Evolutionary conservation across 1,140 invertebrate genomes (phyloP), one percentile per base, ranked within the genome.

Genomic region (Battus philenor): DNA sequence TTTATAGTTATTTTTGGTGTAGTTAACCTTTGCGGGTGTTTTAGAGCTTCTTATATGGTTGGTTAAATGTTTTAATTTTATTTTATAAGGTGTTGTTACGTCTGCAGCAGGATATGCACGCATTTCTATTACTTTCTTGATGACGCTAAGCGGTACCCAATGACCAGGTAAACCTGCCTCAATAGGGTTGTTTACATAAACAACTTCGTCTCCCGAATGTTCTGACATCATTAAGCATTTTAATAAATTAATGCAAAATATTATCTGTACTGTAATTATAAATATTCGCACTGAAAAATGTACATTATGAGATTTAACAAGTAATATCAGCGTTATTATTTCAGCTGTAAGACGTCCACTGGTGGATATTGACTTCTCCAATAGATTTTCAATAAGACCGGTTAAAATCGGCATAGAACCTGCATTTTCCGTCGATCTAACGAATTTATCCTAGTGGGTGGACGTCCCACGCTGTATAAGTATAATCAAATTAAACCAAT

Each of bases 121-220:
- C 49, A 59, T 61, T 52, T 68, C 62, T 33, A 72, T 63, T 18
- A 67, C 59, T 16, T 47, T 44, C 41, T 71, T 73, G 13, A 76
- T 27, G 24, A 71, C 50, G 24, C 54, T 67, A n/a, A 71, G 7
- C 13, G 72, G 72, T 13, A 76, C 20, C 67, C 67, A 76, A 30
- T 76, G 72, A 10, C 72, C 50, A 2, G 72, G 68, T 13, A 71
- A 44, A 10, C 56, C 59, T 4, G 72, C 57, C 46, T 75, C 68
- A 34, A 75, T 67, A 5, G 70, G 70, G 59, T 74, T 74, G 34
- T 62, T 50, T 6, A 72, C 53, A 39, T 54, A 73, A 8, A 60
- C 44, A 13, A 73, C 29, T 11, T 56, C 45, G 17, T 70, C 59
- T 15, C 48, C 45, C 13, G 17, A 46, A 4, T 39, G 34, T 9